Conservation (phyloP, 2,797 vertebrate species). For the Chiroxiphia lanceolata region DNA sequence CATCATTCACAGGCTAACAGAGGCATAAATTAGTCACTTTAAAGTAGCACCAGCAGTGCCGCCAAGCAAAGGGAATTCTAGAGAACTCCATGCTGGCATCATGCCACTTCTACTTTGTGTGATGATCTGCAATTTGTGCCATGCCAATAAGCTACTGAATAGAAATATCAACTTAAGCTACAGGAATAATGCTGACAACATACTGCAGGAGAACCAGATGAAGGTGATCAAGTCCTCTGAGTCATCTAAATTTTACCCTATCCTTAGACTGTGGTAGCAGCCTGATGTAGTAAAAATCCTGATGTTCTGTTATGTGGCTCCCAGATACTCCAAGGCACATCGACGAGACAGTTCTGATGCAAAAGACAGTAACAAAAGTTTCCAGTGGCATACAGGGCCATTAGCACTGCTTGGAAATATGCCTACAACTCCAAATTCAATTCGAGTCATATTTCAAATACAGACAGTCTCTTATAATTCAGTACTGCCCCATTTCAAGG, state of each 20-base stretch:
- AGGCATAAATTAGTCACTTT: not conserved
- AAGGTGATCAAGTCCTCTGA: slow-evolving; percentile 54
- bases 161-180: slow-evolving; percentile 36
- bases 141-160: slow-evolving; percentile 7
- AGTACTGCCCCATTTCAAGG: slow-evolving; percentile 32
- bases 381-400: not conserved
- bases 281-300: not conserved
- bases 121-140: slow-evolving; percentile 64
- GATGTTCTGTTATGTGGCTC: not conserved
- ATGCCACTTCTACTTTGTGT: not conserved
- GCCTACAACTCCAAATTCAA: slow-evolving; percentile 33
- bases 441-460: slow-evolving; percentile 42
- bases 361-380: not conserved
- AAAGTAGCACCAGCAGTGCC: not conserved
- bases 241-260: slow-evolving; percentile 39
- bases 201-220: slow-evolving; percentile 48
- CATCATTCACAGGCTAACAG: not conserved
- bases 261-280: not conserved
- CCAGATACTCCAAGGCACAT: not conserved
- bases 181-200: slow-evolving; percentile 46
- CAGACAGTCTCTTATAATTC: slow-evolving; percentile 6
- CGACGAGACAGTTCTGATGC: not conserved
- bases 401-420: slow-evolving; percentile 7
- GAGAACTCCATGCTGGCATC: slow-evolving; percentile 32
- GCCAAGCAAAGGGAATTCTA: slow-evolving; percentile 36